Conservation (phyloP, 1,140 invertebrate genomes). For the Trichomalopsis sarcophagae region DNA sequence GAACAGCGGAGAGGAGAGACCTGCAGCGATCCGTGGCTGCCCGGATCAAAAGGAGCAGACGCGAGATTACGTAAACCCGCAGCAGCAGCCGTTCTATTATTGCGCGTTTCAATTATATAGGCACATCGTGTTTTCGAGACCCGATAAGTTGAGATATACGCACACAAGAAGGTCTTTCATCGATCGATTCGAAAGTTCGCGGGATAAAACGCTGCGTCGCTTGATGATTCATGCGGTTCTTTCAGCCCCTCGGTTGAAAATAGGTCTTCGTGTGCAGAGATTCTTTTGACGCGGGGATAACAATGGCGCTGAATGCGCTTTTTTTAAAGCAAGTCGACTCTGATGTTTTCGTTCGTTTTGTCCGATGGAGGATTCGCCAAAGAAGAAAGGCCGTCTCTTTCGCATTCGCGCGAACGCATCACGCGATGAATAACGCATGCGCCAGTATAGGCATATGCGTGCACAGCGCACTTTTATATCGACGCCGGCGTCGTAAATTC, state of each 20-base stretch:
- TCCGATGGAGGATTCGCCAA: not conserved
- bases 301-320: not conserved
- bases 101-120: not conserved
- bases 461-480: too few relatives aligned
- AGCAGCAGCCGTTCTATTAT: not conserved
- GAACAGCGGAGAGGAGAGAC: not conserved
- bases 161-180: not conserved
- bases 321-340: not conserved
- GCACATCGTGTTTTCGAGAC: too few relatives aligned
- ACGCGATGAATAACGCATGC: conserved; percentile 14
- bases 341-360: too few relatives aligned
- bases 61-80: conserved; percentile 23
- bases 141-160: too few relatives aligned
- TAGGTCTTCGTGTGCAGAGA: not conserved
- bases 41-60: conserved; percentile 21
- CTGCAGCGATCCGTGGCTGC: conserved; percentile 13
- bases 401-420: conserved; percentile 1
- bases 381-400: not conserved
- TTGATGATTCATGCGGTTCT: not conserved
- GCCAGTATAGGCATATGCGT: too few relatives aligned
- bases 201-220: not conserved
- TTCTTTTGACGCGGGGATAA: not conserved
- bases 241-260: not conserved
- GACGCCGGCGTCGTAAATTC: too few relatives aligned
- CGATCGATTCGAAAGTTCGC: conserved; percentile 34